phyloP scores from a whole-genome alignment of 1,140 invertebrate genomes.

The Dryas iulia region DNA sequence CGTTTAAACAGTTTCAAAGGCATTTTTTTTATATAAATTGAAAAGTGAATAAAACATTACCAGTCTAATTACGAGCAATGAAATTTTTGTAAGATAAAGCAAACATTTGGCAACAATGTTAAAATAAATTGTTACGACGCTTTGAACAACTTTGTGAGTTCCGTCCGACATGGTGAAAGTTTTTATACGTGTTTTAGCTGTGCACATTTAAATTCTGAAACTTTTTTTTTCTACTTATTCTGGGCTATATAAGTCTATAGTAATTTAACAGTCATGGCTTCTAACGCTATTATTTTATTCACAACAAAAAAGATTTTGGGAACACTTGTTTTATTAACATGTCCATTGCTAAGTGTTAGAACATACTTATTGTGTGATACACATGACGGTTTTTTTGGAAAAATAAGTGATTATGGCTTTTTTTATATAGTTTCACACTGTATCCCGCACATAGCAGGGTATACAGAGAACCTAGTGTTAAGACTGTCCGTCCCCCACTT shows the following conservation, averaged over 20 bases:
- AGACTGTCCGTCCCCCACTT: no score
- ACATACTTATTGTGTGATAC: no score
- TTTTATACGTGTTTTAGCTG: neutral
- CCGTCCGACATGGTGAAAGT: constrained; percentile 4
- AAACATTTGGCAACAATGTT: constrained; percentile 10
- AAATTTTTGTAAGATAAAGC: neutral
- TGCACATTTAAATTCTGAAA: constrained; percentile 9
- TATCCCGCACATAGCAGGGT: no score
- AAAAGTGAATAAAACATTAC: neutral
- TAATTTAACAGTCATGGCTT: neutral
- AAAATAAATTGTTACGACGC: constrained; percentile 7
- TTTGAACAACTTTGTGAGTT: neutral
- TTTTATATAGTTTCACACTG: no score
- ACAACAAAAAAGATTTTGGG: neutral
- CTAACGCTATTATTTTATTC: neutral
- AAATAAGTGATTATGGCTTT: no score
- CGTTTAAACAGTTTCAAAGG: no score
- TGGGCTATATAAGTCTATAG: neutral
- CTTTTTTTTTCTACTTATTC: constrained; percentile 2
- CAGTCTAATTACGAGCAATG: neutral
- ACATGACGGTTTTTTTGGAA: no score
- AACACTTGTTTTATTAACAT: no score
- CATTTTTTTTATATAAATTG: neutral
- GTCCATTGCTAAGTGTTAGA: no score
- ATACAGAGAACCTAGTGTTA: no score